Evolutionary conservation across 2,797 vertebrate genomes (phyloP), one percentile per base, ranked within the genome.

Genomic region (Coregonus sp.): DNA sequence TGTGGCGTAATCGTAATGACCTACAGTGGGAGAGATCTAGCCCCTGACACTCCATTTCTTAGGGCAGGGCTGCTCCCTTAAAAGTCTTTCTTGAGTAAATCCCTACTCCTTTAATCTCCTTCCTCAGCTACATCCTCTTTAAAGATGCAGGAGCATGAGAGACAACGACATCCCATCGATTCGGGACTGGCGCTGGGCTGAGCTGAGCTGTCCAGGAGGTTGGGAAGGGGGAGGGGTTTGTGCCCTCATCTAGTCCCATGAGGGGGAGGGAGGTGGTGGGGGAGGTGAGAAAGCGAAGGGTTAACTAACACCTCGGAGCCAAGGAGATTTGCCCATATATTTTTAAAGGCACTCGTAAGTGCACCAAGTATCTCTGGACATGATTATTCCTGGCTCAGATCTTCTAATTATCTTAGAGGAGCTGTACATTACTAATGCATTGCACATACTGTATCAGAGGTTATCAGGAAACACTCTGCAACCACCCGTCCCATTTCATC

Each of bases 101-200:
- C 89, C 92, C 91, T 88, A 92, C 92, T 88, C 89, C 90, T 94
- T 93, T 95, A 95, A 96, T 96, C 93, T 94, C 88, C 90, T 94
- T 91, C 92, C 86, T 92, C 89, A 91, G 90, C 92, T 94, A 89
- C 92, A 95, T 93, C 89, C 92, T 95, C 93, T 95, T 96, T 94
- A 95, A 95, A 96, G 94, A 96, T 91, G 93, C 93, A 95, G 89
- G 90, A 87, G 83, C 85, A 79, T 82, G 80, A 76, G 88, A 86
- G 89, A 87, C 79, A 86, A 74, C 65, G 77, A 81, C 80, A 84
- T 66, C 14, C 31, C 73, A 50, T 69, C 18, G 33, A 73, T 61
- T 73, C 83, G 85, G 67, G 79, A 85, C 77, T 73, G 82, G 74
- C 77, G 77, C 78, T 80, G 77, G 82, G 83, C 84, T 66, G 79